Percentiles rank a stretch among this genome's conserved stretches.
Evolutionary conservation across 2,888 invertebrate species (phyloP).

Genomic region (Onchidella celtica): DNA sequence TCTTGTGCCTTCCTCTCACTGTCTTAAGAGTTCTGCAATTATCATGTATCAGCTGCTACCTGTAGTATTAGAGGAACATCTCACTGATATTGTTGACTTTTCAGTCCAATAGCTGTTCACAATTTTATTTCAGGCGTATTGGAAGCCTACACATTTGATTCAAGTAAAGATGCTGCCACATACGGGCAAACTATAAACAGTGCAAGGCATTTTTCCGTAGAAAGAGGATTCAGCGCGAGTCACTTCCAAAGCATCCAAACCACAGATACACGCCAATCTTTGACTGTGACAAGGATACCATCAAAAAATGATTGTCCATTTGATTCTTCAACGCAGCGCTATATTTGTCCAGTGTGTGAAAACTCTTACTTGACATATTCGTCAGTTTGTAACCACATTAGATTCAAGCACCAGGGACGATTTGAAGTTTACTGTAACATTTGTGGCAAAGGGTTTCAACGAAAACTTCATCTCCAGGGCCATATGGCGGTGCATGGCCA

Average conservation of each 20-base stretch:
- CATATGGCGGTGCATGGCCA: slow-evolving; percentile 47
- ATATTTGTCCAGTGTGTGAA: slow-evolving; percentile 34
- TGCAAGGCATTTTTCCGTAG: too few species aligned
- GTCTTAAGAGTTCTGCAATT: too few species aligned
- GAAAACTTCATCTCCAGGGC: slow-evolving; percentile 35
- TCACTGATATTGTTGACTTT: too few species aligned
- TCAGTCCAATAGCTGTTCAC: too few species aligned
- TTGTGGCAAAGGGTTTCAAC: slow-evolving; percentile 48
- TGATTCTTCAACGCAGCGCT: slow-evolving; percentile 31
- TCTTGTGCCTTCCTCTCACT: too few species aligned
- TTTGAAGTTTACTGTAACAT: slow-evolving; percentile 37
- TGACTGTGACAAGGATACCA: slow-evolving; percentile 22
- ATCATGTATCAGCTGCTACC: too few species aligned
- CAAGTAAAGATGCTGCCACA: slow-evolving; percentile 22
- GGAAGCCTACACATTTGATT: slow-evolving; percentile 20
- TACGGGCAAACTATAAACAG: too few species aligned
- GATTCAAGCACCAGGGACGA: slow-evolving; percentile 35
- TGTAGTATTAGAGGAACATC: too few species aligned
- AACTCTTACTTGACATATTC: slow-evolving; percentile 33
- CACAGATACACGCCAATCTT: too few species aligned
- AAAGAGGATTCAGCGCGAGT: too few species aligned
- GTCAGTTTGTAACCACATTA: slow-evolving; percentile 34
- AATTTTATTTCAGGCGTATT: slow-evolving; percentile 32
- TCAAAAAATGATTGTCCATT: slow-evolving; percentile 38
- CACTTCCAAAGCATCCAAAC: too few species aligned